Evolutionary conservation across 2,888 invertebrate species (phyloP).

Genomic region (Stramonita haemastoma): DNA sequence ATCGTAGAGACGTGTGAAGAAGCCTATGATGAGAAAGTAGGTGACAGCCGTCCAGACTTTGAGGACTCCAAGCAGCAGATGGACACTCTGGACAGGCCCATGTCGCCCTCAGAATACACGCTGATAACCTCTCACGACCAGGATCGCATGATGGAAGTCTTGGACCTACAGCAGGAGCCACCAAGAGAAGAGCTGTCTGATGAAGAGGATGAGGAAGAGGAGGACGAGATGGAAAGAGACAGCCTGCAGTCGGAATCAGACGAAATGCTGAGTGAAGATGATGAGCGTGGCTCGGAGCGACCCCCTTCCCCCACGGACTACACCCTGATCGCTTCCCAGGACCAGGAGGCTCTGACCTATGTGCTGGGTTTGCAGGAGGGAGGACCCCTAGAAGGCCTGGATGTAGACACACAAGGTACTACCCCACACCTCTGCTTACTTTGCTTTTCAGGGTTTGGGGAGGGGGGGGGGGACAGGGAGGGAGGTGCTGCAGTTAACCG

Average conservation of each 20-base stretch:
- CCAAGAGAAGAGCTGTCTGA: constrained; percentile 35
- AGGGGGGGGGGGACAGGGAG: not conserved
- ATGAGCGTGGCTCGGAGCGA: constrained; percentile 52
- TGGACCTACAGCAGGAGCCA: constrained; percentile 32
- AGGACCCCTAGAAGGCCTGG: not conserved
- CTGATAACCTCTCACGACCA: constrained; percentile 65
- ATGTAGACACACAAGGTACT: constrained; percentile 39
- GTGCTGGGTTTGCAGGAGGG: constrained; percentile 51
- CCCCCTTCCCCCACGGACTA: constrained; percentile 76
- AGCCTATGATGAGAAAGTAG: constrained; percentile 68
- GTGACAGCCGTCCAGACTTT: not conserved
- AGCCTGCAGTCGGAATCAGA: constrained; percentile 43
- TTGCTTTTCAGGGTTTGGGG: not conserved
- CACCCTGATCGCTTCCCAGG: constrained; percentile 71
- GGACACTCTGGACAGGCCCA: constrained; percentile 64
- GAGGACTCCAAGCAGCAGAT: constrained; percentile 16
- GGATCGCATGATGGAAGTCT: constrained; percentile 41
- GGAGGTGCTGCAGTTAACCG: too few relatives aligned
- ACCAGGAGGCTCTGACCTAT: constrained; percentile 66
- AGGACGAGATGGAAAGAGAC: constrained; percentile 44
- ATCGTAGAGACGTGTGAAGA: constrained; percentile 71
- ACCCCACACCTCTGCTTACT: not conserved
- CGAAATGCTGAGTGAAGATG: constrained; percentile 39
- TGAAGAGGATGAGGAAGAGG: constrained; percentile 47
- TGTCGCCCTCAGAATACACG: constrained; percentile 75